Base-by-base conservation (phyloP, 1,140 invertebrate genomes). In the Bombyx mori region DNA sequence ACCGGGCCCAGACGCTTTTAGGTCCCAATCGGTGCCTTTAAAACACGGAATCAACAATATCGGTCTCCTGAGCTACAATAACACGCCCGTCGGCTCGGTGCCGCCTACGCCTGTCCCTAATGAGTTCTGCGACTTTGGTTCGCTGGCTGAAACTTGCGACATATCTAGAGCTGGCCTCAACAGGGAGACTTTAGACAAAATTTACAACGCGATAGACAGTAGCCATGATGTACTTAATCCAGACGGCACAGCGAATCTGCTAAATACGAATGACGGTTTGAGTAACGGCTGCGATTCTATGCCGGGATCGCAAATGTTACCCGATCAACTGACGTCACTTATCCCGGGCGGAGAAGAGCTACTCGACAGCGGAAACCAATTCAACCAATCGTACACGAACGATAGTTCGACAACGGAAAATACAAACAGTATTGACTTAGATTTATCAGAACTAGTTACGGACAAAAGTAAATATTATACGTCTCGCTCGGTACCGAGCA, bases 1-100 rank as follows among this genome's bases (percentile, higher is more conserved):
- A 57, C 50, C 76, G 42, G 66, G 66, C 1, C 75, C 74, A 18
- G 80, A 86, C 56, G 54, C 79, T 0, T 91, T 90, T 62, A 88
- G 94, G 49, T 94, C 93, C 4, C 93, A 94, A 68, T 94, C 93
- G 0, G 94, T 94, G 26, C 94, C 94, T 0, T 75, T 94, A n/a
- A 91, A 92, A 67, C 89, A 91, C 51, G 83, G 75, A 7, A 72
- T 85, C 12, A 82, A 84, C 60, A 77, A 86, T 60, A 66, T 79
- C 53, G 77, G 72, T 42, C 69, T 88, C 18, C 58, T 86, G 8
- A 86, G 82, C 62, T 89, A 89, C 60, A 84, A 88, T 66, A 88
- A 88, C 61, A 92, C 92, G 5, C 90, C 90, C 0, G 91, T 89
- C 47, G 91, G 90, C 57, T 93, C 92, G 2, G 88, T 92, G 43